Conservation (phyloP, 2,888 invertebrate genomes). For the Hofmannophila pseudospretella region DNA sequence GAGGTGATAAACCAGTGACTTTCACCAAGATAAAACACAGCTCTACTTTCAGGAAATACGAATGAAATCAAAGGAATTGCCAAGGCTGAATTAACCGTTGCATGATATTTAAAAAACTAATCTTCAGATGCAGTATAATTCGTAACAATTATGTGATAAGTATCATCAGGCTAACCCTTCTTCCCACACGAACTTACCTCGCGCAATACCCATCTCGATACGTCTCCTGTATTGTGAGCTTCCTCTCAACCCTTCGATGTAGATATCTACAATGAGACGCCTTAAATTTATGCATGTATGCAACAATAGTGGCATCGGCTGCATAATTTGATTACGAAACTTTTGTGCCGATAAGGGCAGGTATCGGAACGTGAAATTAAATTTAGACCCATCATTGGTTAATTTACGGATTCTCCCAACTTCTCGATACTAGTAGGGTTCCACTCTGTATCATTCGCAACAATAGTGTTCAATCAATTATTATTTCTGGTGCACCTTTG, state of each 20-base stretch:
- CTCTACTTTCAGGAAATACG: neutral
- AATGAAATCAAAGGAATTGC: conserved; percentile 3
- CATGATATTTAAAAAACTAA: conserved; percentile 26
- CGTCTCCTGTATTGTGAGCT: conserved; percentile 54
- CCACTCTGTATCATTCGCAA: conserved; percentile 56
- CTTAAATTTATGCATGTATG: conserved; percentile 70
- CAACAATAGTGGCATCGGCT: conserved; percentile 70
- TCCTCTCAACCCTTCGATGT: conserved; percentile 60
- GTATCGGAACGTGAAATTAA: conserved; percentile 76
- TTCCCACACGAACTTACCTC: conserved; percentile 63
- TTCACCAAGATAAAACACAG: neutral
- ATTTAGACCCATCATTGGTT: conserved; percentile 75
- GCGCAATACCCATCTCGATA: conserved; percentile 62
- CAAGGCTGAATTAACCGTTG: conserved; percentile 8
- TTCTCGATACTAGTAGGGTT: conserved; percentile 55
- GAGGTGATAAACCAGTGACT: conserved; percentile 13
- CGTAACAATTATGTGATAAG: conserved; percentile 76
- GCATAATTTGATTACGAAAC: conserved; percentile 75
- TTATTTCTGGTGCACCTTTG: conserved; percentile 73
- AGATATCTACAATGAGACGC: conserved; percentile 65
- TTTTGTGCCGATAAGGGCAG: conserved; percentile 66
- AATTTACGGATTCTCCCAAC: conserved; percentile 71
- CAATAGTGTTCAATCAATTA: conserved; percentile 71
- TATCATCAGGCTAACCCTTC: conserved; percentile 67
- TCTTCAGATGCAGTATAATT: conserved; percentile 59